Percentiles rank a stretch among this genome's conserved stretches.
These are phyloP conservation scores for Tyrannus savana DNA, from an alignment of 2,113 vertebrate genomes.

Conservation along the genomic window DNA sequence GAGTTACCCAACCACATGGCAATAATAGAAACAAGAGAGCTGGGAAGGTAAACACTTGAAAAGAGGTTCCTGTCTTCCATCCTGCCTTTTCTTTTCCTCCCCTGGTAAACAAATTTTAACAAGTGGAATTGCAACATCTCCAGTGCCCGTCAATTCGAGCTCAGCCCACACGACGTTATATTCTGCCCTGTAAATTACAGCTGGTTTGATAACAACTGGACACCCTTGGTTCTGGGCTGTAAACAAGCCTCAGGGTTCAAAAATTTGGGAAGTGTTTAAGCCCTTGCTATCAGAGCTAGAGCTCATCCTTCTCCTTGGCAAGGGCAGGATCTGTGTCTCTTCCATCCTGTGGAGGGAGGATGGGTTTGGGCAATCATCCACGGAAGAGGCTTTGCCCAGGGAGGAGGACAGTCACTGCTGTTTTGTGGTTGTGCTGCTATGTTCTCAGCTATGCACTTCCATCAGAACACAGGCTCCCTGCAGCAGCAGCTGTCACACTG, in stretches of 20 bases:
- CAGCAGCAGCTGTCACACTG: neutral
- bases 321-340: neutral
- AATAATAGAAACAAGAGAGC: conserved; percentile 53
- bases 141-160: conserved; percentile 11
- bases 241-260: neutral
- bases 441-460: neutral
- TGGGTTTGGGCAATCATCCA: neutral
- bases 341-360: neutral
- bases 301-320: neutral
- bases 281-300: neutral
- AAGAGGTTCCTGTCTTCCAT: neutral
- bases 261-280: neutral
- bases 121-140: conserved; percentile 53
- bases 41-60: conserved; percentile 64
- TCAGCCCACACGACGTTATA: conserved; percentile 27
- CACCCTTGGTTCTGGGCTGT: neutral
- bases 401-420: neutral
- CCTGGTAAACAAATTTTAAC: conserved; percentile 61
- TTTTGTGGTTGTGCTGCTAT: neutral
- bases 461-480: neutral
- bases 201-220: neutral
- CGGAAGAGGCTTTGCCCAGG: neutral
- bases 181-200: conserved; percentile 59
- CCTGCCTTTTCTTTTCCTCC: neutral
- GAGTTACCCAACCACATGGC: neutral